These are phyloP conservation scores for Cabera pusaria DNA, from an alignment of 2,888 invertebrate genomes.

Conservation along the genomic window DNA sequence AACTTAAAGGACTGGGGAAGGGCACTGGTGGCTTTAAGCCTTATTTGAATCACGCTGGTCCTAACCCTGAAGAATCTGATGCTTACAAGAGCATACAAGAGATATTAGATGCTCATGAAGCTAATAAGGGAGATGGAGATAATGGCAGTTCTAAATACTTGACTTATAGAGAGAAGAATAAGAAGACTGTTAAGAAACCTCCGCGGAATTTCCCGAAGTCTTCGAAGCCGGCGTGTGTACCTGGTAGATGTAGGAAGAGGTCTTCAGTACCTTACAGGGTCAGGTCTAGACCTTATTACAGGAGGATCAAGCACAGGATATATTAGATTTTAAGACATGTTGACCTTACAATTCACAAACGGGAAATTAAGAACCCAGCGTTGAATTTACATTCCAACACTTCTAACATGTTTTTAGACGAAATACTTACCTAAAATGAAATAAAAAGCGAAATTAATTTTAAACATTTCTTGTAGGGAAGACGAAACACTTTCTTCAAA, in stretches of 20 bases:
- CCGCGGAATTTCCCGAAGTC: constrained; percentile 36
- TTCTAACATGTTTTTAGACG: too few species aligned
- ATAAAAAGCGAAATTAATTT: too few species aligned
- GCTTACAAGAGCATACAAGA: constrained; percentile 66
- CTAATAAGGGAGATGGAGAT: constrained; percentile 44
- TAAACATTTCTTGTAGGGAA: too few species aligned
- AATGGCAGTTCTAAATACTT: constrained; percentile 42
- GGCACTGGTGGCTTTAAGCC: constrained; percentile 47
- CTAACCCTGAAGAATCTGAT: constrained; percentile 48
- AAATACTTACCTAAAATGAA: too few species aligned
- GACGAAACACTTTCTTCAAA: too few species aligned
- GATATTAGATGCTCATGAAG: constrained; percentile 67
- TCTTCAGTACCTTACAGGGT: constrained; percentile 40
- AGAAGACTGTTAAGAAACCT: constrained; percentile 42
- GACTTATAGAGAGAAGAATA: constrained; percentile 36
- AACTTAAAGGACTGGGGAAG: constrained; percentile 42
- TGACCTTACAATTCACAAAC: too few species aligned
- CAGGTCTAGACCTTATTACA: constrained; percentile 55
- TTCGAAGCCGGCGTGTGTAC: constrained; percentile 47
- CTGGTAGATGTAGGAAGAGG: constrained; percentile 58
- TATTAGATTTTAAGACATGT: constrained; percentile 15
- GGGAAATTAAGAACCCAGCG: too few species aligned
- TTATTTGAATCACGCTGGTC: constrained; percentile 32
- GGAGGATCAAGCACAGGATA: constrained; percentile 41
- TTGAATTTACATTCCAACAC: too few species aligned